Conservation (phyloP, 2,797 vertebrate species). For the Onychomys leucogaster region DNA sequence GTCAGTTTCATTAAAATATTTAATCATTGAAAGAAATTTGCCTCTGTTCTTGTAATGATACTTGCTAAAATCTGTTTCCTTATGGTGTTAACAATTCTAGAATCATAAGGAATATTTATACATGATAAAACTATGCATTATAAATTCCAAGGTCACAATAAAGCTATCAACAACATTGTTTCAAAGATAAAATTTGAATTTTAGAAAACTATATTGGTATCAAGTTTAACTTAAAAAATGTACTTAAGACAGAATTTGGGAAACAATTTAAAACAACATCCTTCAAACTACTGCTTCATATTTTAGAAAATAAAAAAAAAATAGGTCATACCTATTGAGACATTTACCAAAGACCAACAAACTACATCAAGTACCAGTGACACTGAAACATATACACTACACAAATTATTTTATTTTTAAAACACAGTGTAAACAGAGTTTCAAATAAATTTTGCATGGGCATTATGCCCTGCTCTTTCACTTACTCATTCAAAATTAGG, state of each 20-base stretch:
- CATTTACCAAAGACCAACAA: neutral
- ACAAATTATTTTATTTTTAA: neutral
- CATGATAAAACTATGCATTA: neutral
- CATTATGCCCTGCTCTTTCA: neutral
- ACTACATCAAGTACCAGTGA: neutral
- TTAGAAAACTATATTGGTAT: neutral
- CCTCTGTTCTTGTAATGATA: neutral
- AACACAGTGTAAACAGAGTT: neutral
- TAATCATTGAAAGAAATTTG: neutral
- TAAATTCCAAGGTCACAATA: neutral
- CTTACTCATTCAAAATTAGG: slow-evolving; percentile 24
- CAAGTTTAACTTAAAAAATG: slow-evolving; percentile 19
- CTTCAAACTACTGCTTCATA: neutral
- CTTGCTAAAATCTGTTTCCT: slow-evolving; percentile 18
- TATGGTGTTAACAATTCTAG: neutral
- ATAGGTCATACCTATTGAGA: neutral
- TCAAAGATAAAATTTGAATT: slow-evolving; percentile 21
- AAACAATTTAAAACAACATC: neutral
- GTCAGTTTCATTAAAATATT: neutral
- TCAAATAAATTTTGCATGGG: neutral
- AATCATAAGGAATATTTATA: neutral
- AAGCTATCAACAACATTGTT: neutral
- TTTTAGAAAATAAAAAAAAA: slow-evolving; percentile 50
- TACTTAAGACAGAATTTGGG: neutral
- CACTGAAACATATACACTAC: neutral